Evolutionary conservation across 2,113 vertebrate species (phyloP), one percentile per base, ranked within the genome.

Genomic region (Channa argus): DNA sequence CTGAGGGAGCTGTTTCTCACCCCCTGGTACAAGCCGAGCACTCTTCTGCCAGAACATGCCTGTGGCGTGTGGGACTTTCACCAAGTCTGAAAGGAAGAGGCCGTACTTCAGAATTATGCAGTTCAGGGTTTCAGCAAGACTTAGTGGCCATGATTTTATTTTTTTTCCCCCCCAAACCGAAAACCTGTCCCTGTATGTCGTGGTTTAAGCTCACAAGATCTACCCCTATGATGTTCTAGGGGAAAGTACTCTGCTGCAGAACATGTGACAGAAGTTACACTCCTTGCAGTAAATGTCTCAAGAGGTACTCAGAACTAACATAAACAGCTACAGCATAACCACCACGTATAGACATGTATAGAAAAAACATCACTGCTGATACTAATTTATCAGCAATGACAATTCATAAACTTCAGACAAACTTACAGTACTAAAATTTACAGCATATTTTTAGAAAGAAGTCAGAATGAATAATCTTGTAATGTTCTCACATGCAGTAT

Each of bases 41-140:
- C 66, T 69, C 56, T 68, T 76, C 84, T 92, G 90, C 72, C 86
- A 91, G 86, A 88, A 79, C 78, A 78, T 6, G 85, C 89, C 82
- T 71, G 58, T 58, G 72, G 84, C 82, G 12, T 73, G 75, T 79
- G 82, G 86, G 88, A 88, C 75, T 72, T 67, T 78, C 53, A 88
- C 86, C 74, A 83, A 86, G 78, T 82, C 80, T 82, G 63, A 64
- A 51, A 80, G 79, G 79, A 36, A 78, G 54, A 83, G 55, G 47
- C 63, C 70, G 64, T 63, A 83, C 82, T 68, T 69, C 66, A 59
- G 41, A 60, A 69, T 70, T 43, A 43, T 53, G 4, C 69, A 66
- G 49, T 71, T 54, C 6, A 7, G 46, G 9, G 3, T 37, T 47
- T 33, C 9, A 47, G 12, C 11, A 49, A 52, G 5, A n/a, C 7